These are phyloP conservation scores for Porites lobata DNA, from an alignment of 92 coral and sea anemone genomes.

Conservation along the genomic window DNA sequence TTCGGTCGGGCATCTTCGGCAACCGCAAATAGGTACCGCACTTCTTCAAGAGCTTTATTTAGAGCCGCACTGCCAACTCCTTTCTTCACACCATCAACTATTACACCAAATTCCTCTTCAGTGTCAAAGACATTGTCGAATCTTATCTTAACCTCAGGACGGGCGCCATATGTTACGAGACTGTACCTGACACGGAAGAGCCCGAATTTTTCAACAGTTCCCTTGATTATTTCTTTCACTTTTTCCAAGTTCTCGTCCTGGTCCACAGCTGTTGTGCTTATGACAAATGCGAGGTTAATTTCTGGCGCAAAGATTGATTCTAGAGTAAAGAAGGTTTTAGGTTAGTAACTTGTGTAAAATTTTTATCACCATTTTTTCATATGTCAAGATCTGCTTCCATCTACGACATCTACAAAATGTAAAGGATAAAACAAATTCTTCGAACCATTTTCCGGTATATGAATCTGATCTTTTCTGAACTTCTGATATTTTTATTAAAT, in stretches of 20 bases:
- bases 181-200: conserved; percentile 78
- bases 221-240: conserved; percentile 72
- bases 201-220: conserved; percentile 72
- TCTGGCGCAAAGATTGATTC: conserved; percentile 77
- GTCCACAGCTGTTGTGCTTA: conserved; percentile 80
- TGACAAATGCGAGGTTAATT: conserved; percentile 82
- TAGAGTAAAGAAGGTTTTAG: not conserved
- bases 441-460: too few species aligned
- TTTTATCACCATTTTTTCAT: not conserved
- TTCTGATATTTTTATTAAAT: too few species aligned
- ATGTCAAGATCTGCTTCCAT: not conserved
- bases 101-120: conserved; percentile 63
- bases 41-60: conserved; percentile 72
- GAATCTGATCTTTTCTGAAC: too few species aligned
- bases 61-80: conserved; percentile 46
- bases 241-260: conserved; percentile 69
- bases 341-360: too few species aligned
- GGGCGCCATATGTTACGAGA: conserved; percentile 78
- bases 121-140: conserved; percentile 67
- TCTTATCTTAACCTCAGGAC: conserved; percentile 65
- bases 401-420: not conserved
- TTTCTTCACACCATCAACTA: conserved; percentile 67
- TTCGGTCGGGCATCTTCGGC: conserved; percentile 69
- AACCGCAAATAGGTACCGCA: conserved; percentile 60
- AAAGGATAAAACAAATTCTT: not conserved